Percentiles rank a stretch among this genome's conserved stretches.
These are phyloP conservation scores for Polymixis flavicincta DNA, from an alignment of 2,888 invertebrate species.

Conservation along the genomic window DNA sequence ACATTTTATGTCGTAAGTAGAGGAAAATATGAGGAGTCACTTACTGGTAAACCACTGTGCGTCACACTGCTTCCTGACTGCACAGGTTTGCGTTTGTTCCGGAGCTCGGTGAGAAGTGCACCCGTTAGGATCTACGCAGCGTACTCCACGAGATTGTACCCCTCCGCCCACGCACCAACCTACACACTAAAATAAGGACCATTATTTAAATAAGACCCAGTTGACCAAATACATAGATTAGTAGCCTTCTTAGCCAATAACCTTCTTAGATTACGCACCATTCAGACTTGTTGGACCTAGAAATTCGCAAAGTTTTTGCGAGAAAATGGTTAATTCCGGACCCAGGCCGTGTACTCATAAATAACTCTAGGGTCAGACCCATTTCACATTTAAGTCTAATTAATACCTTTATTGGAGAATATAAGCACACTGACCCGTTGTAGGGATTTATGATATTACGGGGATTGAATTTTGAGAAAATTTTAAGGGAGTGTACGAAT, in stretches of 20 bases:
- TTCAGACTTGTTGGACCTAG: conserved; percentile 14
- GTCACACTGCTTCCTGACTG: conserved; percentile 92
- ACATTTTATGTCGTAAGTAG: not conserved
- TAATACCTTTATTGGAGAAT: conserved; percentile 48
- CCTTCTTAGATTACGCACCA: conserved; percentile 24
- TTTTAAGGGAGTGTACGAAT: not conserved
- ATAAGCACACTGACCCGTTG: conserved; percentile 23
- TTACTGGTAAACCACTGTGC: conserved; percentile 96
- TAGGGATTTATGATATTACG: conserved; percentile 27
- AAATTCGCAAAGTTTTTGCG: conserved; percentile 31
- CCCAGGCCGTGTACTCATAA: conserved; percentile 32
- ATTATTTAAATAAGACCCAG: conserved; percentile 35
- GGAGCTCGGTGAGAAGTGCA: conserved; percentile 91
- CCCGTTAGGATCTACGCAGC: conserved; percentile 93
- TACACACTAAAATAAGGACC: conserved; percentile 90
- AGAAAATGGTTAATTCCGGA: conserved; percentile 26
- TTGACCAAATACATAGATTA: conserved; percentile 19
- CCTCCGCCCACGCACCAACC: conserved; percentile 94
- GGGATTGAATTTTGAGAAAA: conserved; percentile 11
- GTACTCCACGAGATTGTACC: conserved; percentile 93
- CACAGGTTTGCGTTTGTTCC: conserved; percentile 92
- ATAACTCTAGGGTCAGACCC: conserved; percentile 40
- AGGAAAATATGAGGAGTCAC: conserved; percentile 25
- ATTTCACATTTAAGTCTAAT: conserved; percentile 46
- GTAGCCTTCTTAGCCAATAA: not conserved